These are phyloP conservation scores for Microtus pennsylvanicus DNA, from an alignment of 2,113 vertebrate species.

Conservation along the genomic window DNA sequence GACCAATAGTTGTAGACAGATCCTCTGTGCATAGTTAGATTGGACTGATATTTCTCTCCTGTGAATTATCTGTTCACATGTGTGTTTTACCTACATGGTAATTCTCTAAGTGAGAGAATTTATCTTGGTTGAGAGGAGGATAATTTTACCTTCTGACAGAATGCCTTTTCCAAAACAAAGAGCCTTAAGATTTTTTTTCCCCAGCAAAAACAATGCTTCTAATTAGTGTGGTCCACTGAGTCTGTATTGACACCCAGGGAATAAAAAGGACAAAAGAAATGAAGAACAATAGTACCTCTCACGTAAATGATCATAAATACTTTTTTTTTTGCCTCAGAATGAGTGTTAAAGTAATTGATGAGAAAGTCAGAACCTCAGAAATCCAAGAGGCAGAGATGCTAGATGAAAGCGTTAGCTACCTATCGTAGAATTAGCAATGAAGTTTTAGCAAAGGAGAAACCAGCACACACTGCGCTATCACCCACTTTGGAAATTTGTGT, in stretches of 20 bases:
- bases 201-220: conserved; percentile 15
- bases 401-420: background rate
- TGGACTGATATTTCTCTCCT: background rate
- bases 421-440: background rate
- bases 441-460: background rate
- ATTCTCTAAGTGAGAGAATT: background rate
- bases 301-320: background rate
- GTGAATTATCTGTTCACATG: background rate
- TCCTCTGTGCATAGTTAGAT: background rate
- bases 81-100: background rate
- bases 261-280: conserved; percentile 34
- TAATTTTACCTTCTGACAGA: background rate
- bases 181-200: conserved; percentile 27
- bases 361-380: background rate
- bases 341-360: background rate
- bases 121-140: background rate
- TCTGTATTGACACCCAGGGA: conserved; percentile 20
- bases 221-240: conserved; percentile 53
- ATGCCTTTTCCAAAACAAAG: conserved; percentile 37
- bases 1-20: background rate
- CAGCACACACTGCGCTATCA: background rate
- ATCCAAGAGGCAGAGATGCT: background rate
- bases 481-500: background rate
- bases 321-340: conserved; percentile 36
- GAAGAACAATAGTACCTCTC: background rate